Conservation (phyloP, 2,888 invertebrate species). For the Microplitis manilae region DNA sequence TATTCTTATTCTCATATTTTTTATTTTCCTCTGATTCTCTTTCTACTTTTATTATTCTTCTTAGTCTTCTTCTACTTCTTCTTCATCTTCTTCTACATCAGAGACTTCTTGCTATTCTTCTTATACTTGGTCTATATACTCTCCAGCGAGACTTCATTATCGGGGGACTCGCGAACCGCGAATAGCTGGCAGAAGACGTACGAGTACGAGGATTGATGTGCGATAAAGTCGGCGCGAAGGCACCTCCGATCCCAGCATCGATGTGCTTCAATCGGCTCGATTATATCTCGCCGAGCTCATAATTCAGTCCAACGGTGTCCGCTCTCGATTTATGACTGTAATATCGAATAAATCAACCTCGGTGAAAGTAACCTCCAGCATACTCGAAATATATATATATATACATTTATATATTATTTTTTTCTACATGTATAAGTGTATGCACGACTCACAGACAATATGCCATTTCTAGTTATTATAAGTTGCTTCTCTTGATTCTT, state of each 20-base stretch:
- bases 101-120: conserved; percentile 25
- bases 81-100: conserved; percentile 38
- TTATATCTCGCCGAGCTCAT: conserved; percentile 48
- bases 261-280: conserved; percentile 46
- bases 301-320: conserved; percentile 46
- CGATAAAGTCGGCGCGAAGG: conserved; percentile 44
- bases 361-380: conserved; percentile 41
- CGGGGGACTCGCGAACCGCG: conserved; percentile 21
- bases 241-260: conserved; percentile 23
- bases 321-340: conserved; percentile 44
- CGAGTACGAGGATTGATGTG: conserved; percentile 41
- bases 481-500: background rate
- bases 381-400: background rate
- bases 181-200: conserved; percentile 18
- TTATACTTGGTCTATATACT: conserved; percentile 31
- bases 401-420: background rate
- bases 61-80: conserved; percentile 30
- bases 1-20: background rate
- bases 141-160: conserved; percentile 49
- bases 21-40: conserved; percentile 38
- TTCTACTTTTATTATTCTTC: conserved; percentile 35
- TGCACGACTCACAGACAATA: conserved; percentile 15
- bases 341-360: conserved; percentile 45
- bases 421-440: background rate
- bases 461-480: conserved; percentile 17